Percentiles rank a stretch among this genome's conserved stretches.
These are phyloP conservation scores for Trichomalopsis sarcophagae DNA, from an alignment of 1,140 invertebrate species.

Conservation along the genomic window DNA sequence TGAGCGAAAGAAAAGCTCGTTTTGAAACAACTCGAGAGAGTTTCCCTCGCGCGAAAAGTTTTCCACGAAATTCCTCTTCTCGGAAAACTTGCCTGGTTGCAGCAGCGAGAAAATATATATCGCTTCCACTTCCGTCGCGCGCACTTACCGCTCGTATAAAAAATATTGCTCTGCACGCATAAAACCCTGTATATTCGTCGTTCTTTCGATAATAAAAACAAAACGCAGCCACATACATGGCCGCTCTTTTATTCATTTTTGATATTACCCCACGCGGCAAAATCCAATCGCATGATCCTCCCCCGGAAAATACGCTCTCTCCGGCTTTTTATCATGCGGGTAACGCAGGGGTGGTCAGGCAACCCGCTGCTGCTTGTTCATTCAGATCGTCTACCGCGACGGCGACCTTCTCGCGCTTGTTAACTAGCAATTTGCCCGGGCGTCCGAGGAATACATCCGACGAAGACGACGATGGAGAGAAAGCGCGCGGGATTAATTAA, in stretches of 20 bases:
- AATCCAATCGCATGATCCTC: too few species aligned
- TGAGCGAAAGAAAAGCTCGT: not conserved
- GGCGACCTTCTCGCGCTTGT: not conserved
- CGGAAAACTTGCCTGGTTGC: not conserved
- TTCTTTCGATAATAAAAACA: not conserved
- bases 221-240: not conserved
- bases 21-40: not conserved
- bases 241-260: too few species aligned
- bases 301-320: too few species aligned
- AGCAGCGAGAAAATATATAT: not conserved
- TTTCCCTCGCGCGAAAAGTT: not conserved
- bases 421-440: conserved; percentile 30
- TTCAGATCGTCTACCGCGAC: not conserved
- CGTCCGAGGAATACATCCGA: not conserved
- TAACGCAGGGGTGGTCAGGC: not conserved
- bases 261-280: too few species aligned
- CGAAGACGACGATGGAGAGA: not conserved
- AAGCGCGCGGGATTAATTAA: not conserved
- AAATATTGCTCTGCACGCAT: not conserved
- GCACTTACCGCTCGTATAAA: not conserved
- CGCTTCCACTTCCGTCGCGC: too few species aligned
- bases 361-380: not conserved
- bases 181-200: not conserved
- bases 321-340: too few species aligned
- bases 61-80: not conserved